Base-by-base conservation (phyloP, 1,140 invertebrate genomes). In the Cydia fagiglandana region DNA sequence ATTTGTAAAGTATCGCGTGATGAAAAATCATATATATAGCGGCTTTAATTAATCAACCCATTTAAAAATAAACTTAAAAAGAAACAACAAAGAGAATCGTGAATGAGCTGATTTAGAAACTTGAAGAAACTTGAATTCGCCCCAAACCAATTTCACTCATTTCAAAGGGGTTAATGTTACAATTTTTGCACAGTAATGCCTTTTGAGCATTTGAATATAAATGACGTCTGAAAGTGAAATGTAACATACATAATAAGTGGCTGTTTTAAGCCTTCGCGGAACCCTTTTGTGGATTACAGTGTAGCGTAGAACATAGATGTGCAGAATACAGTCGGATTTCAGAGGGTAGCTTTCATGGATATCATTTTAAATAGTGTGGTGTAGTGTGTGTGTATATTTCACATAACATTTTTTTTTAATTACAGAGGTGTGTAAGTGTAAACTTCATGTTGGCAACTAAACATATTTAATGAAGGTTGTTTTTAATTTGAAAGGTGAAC, bases 231-330 rank as follows among this genome's bases (percentile, higher is more conserved):
- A 92, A 92, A 92, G 91, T 91, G 89, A 92, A 91, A 92, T 92
- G 89, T 92, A 92, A 92, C 89, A 92, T 92, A 92, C 89, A 92
- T 92, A 92, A 92, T 91, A 91, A 92, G 89, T 91, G 91, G 91
- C 91, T 92, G 89, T 91, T 92, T 92, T 92, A 92, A 91, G 88
- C 89, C 83, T 91, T 90, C 86, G 86, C 84, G 86, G 86, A 91
- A 92, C 90, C 90, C 90, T 92, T 92, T 92, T 91, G 88, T 84
- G 86, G 85, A 86, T 86, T 88, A 86, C 86, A 92, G 90, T 83
- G 89, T 87, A 90, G 76, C 75, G 64, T 66, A n/a, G 73, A 38
- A 64, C 3, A 79, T 74, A 86, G 84, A 86, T 79, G 61, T 74
- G 24, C 17, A 61, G 17, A 24, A 56, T 20, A 24, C 56, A 61